These are phyloP conservation scores for Acrobasis suavella DNA, from an alignment of 2,888 invertebrate genomes.

Conservation along the genomic window DNA sequence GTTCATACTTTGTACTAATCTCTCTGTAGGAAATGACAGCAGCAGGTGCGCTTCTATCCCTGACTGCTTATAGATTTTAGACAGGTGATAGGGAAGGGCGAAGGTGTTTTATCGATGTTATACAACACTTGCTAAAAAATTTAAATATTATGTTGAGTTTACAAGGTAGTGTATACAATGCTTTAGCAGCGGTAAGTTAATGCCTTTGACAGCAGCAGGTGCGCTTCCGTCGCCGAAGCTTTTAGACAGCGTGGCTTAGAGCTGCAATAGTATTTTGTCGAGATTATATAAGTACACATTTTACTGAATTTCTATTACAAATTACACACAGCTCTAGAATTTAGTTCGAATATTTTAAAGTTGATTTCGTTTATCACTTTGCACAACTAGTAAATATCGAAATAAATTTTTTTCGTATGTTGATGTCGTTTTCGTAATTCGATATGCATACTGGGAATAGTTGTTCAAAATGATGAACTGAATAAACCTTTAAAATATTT, in stretches of 20 bases:
- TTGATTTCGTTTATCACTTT: too few relatives aligned
- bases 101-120: constrained; percentile 32
- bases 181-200: constrained; percentile 41
- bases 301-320: too few relatives aligned
- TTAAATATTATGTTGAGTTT: too few relatives aligned
- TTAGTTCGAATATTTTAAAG: too few relatives aligned
- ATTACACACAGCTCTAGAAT: too few relatives aligned
- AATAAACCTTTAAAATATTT: too few relatives aligned
- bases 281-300: constrained; percentile 22
- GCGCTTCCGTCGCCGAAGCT: constrained; percentile 73
- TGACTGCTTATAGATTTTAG: constrained; percentile 81
- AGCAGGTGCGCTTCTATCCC: constrained; percentile 71
- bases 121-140: not conserved
- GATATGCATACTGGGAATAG: too few relatives aligned
- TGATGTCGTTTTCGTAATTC: too few relatives aligned
- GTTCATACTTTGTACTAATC: constrained; percentile 68
- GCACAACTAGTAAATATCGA: too few relatives aligned
- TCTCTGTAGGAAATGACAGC: constrained; percentile 77
- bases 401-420: too few relatives aligned
- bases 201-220: constrained; percentile 74
- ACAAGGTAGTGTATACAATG: not conserved
- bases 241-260: too few relatives aligned
- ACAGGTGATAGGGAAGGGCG: constrained; percentile 54
- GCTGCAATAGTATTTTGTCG: constrained; percentile 32
- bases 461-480: too few relatives aligned